Base-by-base conservation (phyloP, 2,797 vertebrate genomes). In the Typhlichthys subterraneus region DNA sequence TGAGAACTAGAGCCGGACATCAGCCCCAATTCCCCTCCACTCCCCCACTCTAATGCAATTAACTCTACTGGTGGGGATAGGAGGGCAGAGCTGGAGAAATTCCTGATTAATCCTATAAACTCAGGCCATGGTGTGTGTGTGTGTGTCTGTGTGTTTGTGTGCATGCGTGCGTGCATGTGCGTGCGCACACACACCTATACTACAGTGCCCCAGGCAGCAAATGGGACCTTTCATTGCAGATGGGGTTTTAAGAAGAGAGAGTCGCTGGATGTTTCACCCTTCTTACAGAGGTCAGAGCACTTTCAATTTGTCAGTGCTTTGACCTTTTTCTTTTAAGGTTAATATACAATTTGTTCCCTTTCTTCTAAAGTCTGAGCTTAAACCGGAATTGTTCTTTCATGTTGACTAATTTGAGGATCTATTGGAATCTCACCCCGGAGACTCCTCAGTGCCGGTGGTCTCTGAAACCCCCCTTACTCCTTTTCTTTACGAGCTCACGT, bases 11-110 rank as follows among this genome's bases (percentile, higher is more conserved):
- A 82, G 68, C 79, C 76, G 71, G 68, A 79, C 73, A 77, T 84
- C 70, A 71, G 62, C 54, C 79, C 72, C 69, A 74, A 47, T 80
- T 81, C 73, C 75, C 75, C 81, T 78, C 53, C 72, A 87, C 87
- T 88, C 69, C 47, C 75, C 67, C 76, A 75, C 79, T 72, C 83
- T 91, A 88, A 86, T 91, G 87, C 81, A 91, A 90, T 93, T 90
- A 89, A 88, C 73, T 85, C 65, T 80, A 80, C 86, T 86, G 75
- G 76, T 74, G 88, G 82, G 76, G 86, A 77, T 69, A 77, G 65
- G 72, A 69, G 67, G 63, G 60, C 57, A 79, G 79, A 87, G 73
- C 65, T 77, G 53, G 68, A 76, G 77, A 81, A 81, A 83, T 74
- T 77, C 75, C 77, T 77, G 74, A 80, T 84, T 86, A 89, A 88